phyloP scores from a whole-genome alignment of 2,888 invertebrate genomes.

The Arctia plantaginis region DNA sequence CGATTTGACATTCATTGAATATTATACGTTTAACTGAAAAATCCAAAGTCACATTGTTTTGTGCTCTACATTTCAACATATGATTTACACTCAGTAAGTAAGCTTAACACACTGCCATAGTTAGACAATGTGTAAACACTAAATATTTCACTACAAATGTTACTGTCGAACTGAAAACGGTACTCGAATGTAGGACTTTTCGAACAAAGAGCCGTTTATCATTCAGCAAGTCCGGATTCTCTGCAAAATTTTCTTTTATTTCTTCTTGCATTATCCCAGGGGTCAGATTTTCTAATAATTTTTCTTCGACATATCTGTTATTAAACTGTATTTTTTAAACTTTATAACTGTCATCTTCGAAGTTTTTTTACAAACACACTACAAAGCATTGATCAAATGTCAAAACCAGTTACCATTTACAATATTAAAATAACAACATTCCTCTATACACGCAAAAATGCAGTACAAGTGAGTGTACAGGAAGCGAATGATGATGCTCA shows the following conservation, averaged over 20 bases:
- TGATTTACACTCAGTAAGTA: background rate
- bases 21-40: too few species aligned
- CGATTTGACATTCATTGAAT: background rate
- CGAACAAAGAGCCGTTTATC: background rate
- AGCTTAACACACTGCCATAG: too few species aligned
- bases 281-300: background rate
- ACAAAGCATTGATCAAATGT: background rate
- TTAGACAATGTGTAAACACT: background rate
- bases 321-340: background rate
- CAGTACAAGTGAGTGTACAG: conserved; percentile 38
- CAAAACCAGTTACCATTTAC: background rate
- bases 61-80: background rate
- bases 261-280: background rate
- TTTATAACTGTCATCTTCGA: background rate
- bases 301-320: background rate
- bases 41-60: background rate
- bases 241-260: background rate
- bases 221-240: background rate
- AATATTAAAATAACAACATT: background rate
- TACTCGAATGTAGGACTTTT: too few species aligned
- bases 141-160: background rate
- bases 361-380: background rate
- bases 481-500: conserved; percentile 51
- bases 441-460: conserved; percentile 24
- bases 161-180: background rate